Conservation (phyloP, 1,140 invertebrate genomes). For the Battus philenor region DNA sequence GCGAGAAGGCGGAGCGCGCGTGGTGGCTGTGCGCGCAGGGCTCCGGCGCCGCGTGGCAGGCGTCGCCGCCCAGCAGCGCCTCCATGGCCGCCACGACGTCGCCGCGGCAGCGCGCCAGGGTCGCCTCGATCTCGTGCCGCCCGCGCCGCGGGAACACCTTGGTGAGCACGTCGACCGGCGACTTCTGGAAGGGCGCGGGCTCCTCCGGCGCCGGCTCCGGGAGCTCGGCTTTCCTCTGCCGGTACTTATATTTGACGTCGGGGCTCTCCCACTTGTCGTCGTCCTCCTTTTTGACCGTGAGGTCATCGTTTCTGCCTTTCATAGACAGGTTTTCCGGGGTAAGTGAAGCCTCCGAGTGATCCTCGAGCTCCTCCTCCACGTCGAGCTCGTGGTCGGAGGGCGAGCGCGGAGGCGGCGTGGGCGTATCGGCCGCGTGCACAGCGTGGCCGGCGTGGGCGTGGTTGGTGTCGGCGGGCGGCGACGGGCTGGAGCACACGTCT, state of each 20-base stretch:
- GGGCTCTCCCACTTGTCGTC: slow-evolving; percentile 64
- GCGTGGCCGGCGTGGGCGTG: slow-evolving; percentile 40
- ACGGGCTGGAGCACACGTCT: slow-evolving; percentile 58
- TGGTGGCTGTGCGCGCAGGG: slow-evolving; percentile 65
- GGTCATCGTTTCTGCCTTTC: slow-evolving; percentile 59
- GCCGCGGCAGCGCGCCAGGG: slow-evolving; percentile 86
- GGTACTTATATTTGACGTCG: slow-evolving; percentile 56
- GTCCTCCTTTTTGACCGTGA: slow-evolving; percentile 57
- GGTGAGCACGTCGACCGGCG: slow-evolving; percentile 68
- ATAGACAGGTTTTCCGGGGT: slow-evolving; percentile 72
- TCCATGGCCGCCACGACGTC: slow-evolving; percentile 95
- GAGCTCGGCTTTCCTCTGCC: slow-evolving; percentile 39
- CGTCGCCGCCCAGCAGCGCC: slow-evolving; percentile 82
- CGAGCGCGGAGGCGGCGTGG: slow-evolving; percentile 48
- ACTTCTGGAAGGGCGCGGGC: slow-evolving; percentile 55
- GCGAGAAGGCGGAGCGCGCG: slow-evolving; percentile 83
- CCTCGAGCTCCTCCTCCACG: slow-evolving; percentile 70
- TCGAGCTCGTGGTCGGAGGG: slow-evolving; percentile 72
- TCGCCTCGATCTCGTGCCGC: slow-evolving; percentile 87
- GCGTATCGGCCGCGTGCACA: slow-evolving; percentile 43
- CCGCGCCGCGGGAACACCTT: slow-evolving; percentile 91
- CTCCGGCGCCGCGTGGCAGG: slow-evolving; percentile 60
- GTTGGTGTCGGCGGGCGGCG: slow-evolving; percentile 43
- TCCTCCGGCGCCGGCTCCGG: slow-evolving; percentile 35
- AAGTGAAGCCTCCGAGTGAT: slow-evolving; percentile 63